These are phyloP conservation scores for Grantiella picta DNA, from an alignment of 2,113 vertebrate genomes.

Conservation along the genomic window DNA sequence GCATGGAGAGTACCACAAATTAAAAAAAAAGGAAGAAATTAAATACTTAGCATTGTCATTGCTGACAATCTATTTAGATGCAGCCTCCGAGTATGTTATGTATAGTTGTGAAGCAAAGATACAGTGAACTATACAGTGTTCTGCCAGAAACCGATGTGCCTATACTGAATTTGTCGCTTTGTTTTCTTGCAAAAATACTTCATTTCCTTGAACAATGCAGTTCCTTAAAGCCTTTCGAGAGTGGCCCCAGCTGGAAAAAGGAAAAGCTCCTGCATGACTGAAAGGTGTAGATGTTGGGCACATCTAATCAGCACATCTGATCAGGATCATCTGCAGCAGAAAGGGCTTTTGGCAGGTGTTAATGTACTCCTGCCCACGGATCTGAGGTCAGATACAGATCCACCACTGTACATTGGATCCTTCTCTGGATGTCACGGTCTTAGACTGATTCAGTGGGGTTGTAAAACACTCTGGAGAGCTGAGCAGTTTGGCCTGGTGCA, in stretches of 20 bases:
- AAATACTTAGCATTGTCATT: not conserved
- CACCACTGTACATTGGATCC: not conserved
- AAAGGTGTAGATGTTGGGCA: not conserved
- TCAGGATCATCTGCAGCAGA: not conserved
- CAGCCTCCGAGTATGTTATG: not conserved
- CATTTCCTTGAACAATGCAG: not conserved
- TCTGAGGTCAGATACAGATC: not conserved
- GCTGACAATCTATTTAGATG: not conserved
- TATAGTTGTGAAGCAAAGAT: not conserved
- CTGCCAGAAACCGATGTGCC: not conserved
- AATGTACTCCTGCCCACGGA: rapidly evolving
- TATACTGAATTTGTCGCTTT: not conserved
- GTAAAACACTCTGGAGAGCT: not conserved
- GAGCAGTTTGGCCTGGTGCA: rapidly evolving
- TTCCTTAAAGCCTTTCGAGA: not conserved
- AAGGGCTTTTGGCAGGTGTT: not conserved
- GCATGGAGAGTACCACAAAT: not conserved
- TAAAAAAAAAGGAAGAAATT: not conserved
- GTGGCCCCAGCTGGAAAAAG: not conserved
- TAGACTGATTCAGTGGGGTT: not conserved
- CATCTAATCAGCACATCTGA: not conserved
- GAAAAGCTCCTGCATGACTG: not conserved
- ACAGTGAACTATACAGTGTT: not conserved
- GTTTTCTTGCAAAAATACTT: not conserved
- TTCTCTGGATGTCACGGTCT: not conserved